Conservation (phyloP, 2,797 vertebrate species). For the Chloroceryle amazona region DNA sequence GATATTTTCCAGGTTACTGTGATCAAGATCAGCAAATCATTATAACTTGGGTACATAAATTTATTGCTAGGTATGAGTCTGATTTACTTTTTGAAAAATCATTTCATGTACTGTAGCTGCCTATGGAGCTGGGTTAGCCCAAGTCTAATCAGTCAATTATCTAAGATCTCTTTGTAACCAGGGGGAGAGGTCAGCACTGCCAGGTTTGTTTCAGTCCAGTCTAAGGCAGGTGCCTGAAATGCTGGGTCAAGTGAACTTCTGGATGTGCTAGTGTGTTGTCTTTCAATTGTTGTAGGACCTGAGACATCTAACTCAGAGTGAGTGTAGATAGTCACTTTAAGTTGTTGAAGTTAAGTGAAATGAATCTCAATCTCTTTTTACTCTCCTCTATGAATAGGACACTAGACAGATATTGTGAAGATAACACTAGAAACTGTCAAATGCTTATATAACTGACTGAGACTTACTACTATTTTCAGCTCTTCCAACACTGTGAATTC, state of each 20-base stretch:
- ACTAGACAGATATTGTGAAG: neutral
- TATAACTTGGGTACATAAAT: neutral
- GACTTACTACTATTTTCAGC: neutral
- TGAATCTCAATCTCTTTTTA: neutral
- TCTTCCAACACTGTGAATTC: neutral
- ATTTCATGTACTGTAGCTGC: neutral
- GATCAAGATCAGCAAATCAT: neutral
- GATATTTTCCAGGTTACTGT: neutral
- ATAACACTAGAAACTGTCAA: neutral
- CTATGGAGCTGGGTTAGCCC: neutral
- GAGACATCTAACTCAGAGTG: neutral
- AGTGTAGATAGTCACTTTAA: neutral
- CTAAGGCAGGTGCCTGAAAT: neutral
- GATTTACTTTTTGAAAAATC: neutral
- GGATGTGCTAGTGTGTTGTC: neutral
- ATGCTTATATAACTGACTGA: neutral
- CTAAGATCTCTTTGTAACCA: neutral
- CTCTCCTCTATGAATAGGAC: neutral
- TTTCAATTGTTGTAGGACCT: neutral
- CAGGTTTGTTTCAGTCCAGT: neutral
- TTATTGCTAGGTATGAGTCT: neutral
- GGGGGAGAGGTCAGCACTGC: neutral
- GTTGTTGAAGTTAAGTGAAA: neutral
- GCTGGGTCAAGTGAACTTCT: neutral
- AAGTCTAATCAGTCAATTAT: neutral